Evolutionary conservation across 2,113 vertebrate species (phyloP), one percentile per base, ranked within the genome.

Genomic region (Petaurus breviceps): DNA sequence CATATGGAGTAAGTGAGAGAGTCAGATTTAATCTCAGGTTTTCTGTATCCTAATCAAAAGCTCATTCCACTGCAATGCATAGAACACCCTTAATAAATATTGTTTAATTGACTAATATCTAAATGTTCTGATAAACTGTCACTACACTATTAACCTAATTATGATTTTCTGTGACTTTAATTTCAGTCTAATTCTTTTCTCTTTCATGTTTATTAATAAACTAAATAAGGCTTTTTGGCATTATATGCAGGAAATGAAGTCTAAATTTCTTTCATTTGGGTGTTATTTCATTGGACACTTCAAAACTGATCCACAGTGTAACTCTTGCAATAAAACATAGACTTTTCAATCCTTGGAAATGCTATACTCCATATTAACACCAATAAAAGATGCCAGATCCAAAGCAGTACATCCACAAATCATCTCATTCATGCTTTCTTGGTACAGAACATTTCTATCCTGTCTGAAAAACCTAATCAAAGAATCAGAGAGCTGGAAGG

Each of bases 131-230:
- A 90, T 49, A 91, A 26, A 26, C 23, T 90, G 0, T 92, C 25
- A 89, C 31, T 92, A 26, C 0, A 28, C 51, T 61, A 61, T 92
- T 96, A 92, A 90, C 2, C 24, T 91, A 90, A 57, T 57, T 28
- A 28, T 90, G 14, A 25, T 49, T 57, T 95, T 92, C 16, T 24
- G 51, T 92, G 19, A n/a, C 28, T 95, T 92, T 84, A 68, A 93
- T 95, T 84, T 89, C n/a, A 93, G 10, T 54, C 94, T 90, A 53
- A 84, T 84, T 22, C 23, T 91, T 10, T 52, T 95, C 92, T 92
- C 31, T 89, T 95, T 90, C 14, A 91, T 92, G 16, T 61, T 25
- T 94, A 92, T 77, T 92, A 93, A 91, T 92, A 68, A 94, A 61
- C 96, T 92, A 28, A 94, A 95, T 8, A 91, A 12, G 93, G 28